Conservation (phyloP, 1,140 invertebrate genomes). For the Drosophila pachea region DNA sequence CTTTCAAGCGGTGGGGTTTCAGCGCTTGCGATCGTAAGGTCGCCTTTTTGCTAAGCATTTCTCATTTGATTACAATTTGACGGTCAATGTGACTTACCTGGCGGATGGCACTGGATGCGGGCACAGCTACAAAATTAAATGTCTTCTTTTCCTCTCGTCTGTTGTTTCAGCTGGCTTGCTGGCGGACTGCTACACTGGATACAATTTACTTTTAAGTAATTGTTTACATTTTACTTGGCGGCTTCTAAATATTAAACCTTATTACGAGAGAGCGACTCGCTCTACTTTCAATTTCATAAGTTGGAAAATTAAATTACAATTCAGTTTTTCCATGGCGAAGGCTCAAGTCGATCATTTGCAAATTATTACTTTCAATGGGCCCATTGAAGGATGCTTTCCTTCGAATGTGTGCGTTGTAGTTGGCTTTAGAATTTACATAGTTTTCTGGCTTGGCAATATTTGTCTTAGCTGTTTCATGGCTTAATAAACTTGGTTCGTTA, state of each 20-base stretch:
- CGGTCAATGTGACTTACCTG: constrained; percentile 56
- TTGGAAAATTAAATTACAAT: constrained; percentile 65
- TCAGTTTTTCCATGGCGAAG: background rate
- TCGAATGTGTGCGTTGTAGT: background rate
- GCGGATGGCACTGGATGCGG: background rate
- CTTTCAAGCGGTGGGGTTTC: constrained; percentile 7
- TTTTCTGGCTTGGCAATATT: constrained; percentile 7
- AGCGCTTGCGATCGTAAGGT: constrained; percentile 7
- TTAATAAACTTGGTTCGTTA: constrained; percentile 14
- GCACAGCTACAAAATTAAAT: constrained; percentile 51
- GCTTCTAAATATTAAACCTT: constrained; percentile 47
- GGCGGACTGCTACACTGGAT: constrained; percentile 33
- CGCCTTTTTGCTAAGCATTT: constrained; percentile 52
- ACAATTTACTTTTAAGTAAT: constrained; percentile 58
- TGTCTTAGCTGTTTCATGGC: constrained; percentile 8
- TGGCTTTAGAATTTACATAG: background rate
- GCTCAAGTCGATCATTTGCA: background rate
- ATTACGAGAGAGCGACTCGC: constrained; percentile 51
- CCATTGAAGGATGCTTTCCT: background rate
- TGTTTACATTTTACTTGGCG: constrained; percentile 43
- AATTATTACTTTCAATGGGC: constrained; percentile 1
- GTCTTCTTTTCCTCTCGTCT: constrained; percentile 39
- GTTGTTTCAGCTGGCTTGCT: constrained; percentile 54
- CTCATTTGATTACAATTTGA: constrained; percentile 70
- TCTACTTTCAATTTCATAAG: constrained; percentile 56